Percentiles rank a stretch among this genome's conserved stretches.
Conservation (phyloP, 2,888 invertebrate species). For the Phania funesta region DNA sequence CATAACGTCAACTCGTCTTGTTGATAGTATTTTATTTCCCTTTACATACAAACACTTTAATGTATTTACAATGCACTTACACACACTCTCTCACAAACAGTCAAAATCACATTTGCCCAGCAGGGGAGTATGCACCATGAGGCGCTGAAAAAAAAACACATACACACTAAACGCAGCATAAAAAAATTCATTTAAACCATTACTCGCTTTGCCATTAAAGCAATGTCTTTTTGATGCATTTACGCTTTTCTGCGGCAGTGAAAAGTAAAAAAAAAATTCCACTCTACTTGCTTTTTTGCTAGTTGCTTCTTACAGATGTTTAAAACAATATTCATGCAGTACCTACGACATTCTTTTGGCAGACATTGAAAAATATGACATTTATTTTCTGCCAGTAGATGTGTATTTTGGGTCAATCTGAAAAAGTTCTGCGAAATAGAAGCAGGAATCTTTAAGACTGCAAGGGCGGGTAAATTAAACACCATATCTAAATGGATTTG, state of each 20-base stretch:
- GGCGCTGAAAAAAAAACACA: not conserved
- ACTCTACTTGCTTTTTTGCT: slow-evolving; percentile 28
- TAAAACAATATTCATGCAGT: slow-evolving; percentile 26
- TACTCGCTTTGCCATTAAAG: slow-evolving; percentile 49
- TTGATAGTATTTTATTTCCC: slow-evolving; percentile 48
- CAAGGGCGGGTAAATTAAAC: too few species aligned
- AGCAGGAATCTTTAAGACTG: not conserved
- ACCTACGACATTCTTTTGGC: slow-evolving; percentile 22
- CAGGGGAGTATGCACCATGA: slow-evolving; percentile 8
- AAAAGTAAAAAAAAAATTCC: not conserved
- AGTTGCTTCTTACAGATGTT: slow-evolving; percentile 44
- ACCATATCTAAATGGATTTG: too few species aligned
- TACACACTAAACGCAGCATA: slow-evolving; percentile 1
- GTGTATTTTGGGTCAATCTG: not conserved
- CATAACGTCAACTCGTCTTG: slow-evolving; percentile 61
- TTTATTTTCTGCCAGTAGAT: slow-evolving; percentile 6
- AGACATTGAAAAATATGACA: slow-evolving; percentile 29
- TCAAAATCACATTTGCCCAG: slow-evolving; percentile 22
- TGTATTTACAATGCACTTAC: slow-evolving; percentile 17
- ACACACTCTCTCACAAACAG: not conserved
- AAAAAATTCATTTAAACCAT: slow-evolving; percentile 46
- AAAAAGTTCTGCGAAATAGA: not conserved
- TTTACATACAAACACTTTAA: slow-evolving; percentile 39
- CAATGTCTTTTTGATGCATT: slow-evolving; percentile 57
- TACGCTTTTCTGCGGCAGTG: slow-evolving; percentile 10